Evolutionary conservation across 2,888 invertebrate genomes (phyloP), one percentile per base, ranked within the genome.

Genomic region (Margaritifera margaritifera): DNA sequence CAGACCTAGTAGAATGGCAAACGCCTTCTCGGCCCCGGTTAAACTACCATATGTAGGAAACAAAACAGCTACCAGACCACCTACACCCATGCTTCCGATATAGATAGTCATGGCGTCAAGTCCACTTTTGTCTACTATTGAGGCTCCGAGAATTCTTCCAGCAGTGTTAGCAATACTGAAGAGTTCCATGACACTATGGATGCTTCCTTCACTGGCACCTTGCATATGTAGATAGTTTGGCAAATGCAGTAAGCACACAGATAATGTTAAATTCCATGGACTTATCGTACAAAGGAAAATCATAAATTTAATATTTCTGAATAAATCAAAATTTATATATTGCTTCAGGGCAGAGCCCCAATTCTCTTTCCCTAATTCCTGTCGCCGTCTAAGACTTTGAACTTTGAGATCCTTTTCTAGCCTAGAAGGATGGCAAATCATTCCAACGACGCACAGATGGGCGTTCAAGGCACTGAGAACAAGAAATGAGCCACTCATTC

Each of bases 401-500:
- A 50, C 25, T 55, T 52, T 42, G 25, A 73, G 31, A 19, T 50
- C 18, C 19, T 59, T 53, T 69, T 80, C 78, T 20, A 66, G 22
- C 0, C 56, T 42, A 20, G 75, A 74, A 1, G 78, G 77, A 67
- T 70, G 72, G 24, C 78, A 72, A 25, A 78, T 63, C 55, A 75
- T 56, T 1, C 71, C 78, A 62, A 75, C 63, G 0, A 74, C 67
- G 65, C 74, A 74, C 22, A 75, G 55, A 51, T 80, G 74, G 6
- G 75, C 71, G 25, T 58, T 68, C 1, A 74, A 52, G 6, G 72
- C 78, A 55, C 72, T 68, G 1, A 78, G 54, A 4, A 80, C 57
- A 20, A 73, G 59, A 52, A 78, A 78, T 3, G 72, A 60, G 5
- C 80, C 78, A 42, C 74, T 67, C 8, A 80, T 55, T 24, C 74